Percentiles rank a stretch among this genome's conserved stretches.
Conservation (phyloP, 2,888 invertebrate genomes). For the Poecilus cupreus region DNA sequence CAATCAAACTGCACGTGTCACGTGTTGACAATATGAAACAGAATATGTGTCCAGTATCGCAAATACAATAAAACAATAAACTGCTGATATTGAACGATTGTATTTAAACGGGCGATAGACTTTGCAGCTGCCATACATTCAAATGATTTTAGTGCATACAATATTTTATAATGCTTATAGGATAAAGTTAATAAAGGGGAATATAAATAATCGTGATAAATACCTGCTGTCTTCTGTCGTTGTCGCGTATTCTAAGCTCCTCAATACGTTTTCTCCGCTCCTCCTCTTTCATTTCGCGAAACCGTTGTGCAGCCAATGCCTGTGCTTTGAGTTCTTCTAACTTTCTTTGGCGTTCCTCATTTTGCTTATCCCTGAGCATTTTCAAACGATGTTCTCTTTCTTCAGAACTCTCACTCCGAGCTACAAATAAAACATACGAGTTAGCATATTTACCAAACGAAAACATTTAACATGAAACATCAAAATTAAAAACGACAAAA, state of each 20-base stretch:
- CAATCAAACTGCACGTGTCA: no score
- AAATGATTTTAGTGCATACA: not conserved
- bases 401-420: constrained; percentile 64
- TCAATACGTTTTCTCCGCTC: constrained; percentile 88
- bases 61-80: no score
- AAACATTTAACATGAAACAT: not conserved
- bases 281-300: constrained; percentile 91
- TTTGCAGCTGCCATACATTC: no score
- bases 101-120: no score
- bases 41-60: no score
- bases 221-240: constrained; percentile 78
- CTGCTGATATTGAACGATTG: no score
- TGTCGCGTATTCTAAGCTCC: constrained; percentile 86
- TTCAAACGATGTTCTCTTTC: constrained; percentile 81
- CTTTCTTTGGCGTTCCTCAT: constrained; percentile 91
- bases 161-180: not conserved
- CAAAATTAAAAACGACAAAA: not conserved
- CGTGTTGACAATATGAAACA: no score
- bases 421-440: constrained; percentile 36
- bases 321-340: constrained; percentile 92
- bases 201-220: not conserved
- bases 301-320: constrained; percentile 91
- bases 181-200: not conserved
- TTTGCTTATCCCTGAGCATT: constrained; percentile 89
- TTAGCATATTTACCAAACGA: not conserved